A percentile compares a stretch with the other conserved stretches of the same genome.
Conservation (phyloP, 2,888 invertebrate genomes). For the Cynaeus angustus region DNA sequence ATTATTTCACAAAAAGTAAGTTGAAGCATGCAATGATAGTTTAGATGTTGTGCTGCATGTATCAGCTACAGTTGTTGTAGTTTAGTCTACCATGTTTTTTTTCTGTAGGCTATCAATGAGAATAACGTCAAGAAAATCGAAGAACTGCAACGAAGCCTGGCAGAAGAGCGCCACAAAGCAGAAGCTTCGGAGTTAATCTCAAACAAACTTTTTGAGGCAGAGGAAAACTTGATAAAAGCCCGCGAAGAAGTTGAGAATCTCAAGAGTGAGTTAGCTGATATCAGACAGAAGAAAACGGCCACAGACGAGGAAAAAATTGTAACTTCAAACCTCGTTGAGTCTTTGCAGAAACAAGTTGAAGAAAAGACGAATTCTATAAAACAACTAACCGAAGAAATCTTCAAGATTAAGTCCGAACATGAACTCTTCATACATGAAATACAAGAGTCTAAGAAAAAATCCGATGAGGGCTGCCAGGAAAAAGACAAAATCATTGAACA, state of each 20-base stretch:
- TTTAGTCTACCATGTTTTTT: too few species aligned
- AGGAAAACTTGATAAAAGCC: constrained; percentile 78
- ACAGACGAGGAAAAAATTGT: constrained; percentile 56
- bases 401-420: constrained; percentile 57
- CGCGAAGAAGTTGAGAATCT: constrained; percentile 76
- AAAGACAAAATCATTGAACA: constrained; percentile 45
- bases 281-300: constrained; percentile 71
- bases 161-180: constrained; percentile 70
- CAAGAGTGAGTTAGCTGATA: constrained; percentile 73
- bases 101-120: constrained; percentile 71
- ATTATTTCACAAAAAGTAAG: constrained; percentile 73
- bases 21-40: constrained; percentile 39
- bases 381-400: constrained; percentile 59
- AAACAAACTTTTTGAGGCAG: constrained; percentile 78
- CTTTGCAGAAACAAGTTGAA: constrained; percentile 40
- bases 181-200: constrained; percentile 73
- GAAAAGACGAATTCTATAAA: constrained; percentile 55
- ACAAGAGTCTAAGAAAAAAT: constrained; percentile 28
- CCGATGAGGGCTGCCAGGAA: constrained; percentile 30
- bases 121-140: constrained; percentile 71
- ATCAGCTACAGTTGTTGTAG: constrained; percentile 2
- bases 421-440: constrained; percentile 52
- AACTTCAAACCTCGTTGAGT: constrained; percentile 45
- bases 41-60: constrained; percentile 21
- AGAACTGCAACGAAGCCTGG: constrained; percentile 72